Evolutionary conservation across 1,140 invertebrate species (phyloP).

Genomic region (Laupala kohalensis): DNA sequence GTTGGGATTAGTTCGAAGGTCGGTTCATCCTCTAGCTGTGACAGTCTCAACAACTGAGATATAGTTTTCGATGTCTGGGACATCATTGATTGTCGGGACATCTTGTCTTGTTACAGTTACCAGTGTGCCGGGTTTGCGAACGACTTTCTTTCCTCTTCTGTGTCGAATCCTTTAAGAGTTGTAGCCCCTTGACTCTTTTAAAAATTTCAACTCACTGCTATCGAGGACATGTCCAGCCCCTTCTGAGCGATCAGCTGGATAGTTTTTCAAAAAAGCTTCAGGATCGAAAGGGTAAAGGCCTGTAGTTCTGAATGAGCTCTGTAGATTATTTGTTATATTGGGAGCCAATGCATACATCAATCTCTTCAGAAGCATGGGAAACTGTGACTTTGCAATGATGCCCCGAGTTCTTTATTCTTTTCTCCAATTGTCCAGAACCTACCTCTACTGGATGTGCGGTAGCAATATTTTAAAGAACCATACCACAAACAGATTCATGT

Average conservation of each 20-base stretch:
- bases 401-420: background rate
- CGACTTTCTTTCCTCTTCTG: conserved; percentile 1
- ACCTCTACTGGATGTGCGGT: background rate
- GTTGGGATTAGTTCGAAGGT: no score
- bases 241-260: background rate
- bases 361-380: background rate
- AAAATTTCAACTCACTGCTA: background rate
- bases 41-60: no score
- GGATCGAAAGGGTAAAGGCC: no score
- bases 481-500: background rate
- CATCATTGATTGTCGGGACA: no score
- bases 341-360: background rate
- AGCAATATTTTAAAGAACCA: background rate
- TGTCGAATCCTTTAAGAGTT: background rate
- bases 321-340: no score
- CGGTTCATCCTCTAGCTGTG: no score
- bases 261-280: background rate
- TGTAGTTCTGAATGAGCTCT: background rate
- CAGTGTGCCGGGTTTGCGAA: background rate
- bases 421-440: background rate
- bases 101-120: background rate
- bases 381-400: background rate
- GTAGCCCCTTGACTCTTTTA: background rate
- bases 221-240: background rate
- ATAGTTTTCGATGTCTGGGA: no score